A percentile compares a stretch with the other conserved stretches of the same genome.
phyloP scores from a whole-genome alignment of 2,113 vertebrate genomes.

The Orientallactaga bullata region DNA sequence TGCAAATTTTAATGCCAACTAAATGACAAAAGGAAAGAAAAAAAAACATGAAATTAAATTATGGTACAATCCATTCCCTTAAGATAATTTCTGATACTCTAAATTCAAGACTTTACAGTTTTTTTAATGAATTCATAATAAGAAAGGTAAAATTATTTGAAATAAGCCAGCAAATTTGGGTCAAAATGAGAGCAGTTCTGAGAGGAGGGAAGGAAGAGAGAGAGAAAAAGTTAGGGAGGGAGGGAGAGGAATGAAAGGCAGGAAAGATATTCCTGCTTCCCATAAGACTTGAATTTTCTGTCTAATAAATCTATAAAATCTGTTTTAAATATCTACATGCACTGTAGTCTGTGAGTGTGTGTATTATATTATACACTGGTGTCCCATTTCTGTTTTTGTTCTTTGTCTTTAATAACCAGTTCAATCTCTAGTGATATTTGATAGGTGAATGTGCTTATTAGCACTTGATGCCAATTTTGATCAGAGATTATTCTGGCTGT shows the following conservation, averaged over 20 bases:
- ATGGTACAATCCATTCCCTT: slow-evolving; percentile 54
- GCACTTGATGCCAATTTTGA: slow-evolving; percentile 82
- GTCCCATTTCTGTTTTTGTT: slow-evolving; percentile 56
- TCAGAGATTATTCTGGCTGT: slow-evolving; percentile 74
- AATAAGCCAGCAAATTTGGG: slow-evolving; percentile 79
- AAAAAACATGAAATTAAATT: slow-evolving; percentile 64
- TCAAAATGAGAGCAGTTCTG: slow-evolving; percentile 68
- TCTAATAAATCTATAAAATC: background rate
- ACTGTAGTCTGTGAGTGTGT: background rate
- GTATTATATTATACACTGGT: slow-evolving; percentile 10
- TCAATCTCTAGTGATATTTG: slow-evolving; percentile 71
- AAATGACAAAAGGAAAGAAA: slow-evolving; percentile 69
- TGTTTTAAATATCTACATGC: background rate
- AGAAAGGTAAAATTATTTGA: slow-evolving; percentile 73
- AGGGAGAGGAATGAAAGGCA: background rate
- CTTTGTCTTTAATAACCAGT: slow-evolving; percentile 74
- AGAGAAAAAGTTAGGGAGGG: background rate
- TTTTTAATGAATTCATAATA: slow-evolving; percentile 71
- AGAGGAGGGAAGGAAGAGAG: background rate
- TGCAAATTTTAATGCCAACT: slow-evolving; percentile 65
- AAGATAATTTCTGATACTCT: slow-evolving; percentile 60
- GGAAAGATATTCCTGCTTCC: slow-evolving; percentile 9
- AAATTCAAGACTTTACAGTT: slow-evolving; percentile 60
- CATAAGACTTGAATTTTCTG: slow-evolving; percentile 51
- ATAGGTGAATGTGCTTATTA: slow-evolving; percentile 62